Percentiles rank a stretch among this genome's conserved stretches.
Evolutionary conservation across 2,888 invertebrate genomes (phyloP).

Genomic region (Eugnorisma glareosa): DNA sequence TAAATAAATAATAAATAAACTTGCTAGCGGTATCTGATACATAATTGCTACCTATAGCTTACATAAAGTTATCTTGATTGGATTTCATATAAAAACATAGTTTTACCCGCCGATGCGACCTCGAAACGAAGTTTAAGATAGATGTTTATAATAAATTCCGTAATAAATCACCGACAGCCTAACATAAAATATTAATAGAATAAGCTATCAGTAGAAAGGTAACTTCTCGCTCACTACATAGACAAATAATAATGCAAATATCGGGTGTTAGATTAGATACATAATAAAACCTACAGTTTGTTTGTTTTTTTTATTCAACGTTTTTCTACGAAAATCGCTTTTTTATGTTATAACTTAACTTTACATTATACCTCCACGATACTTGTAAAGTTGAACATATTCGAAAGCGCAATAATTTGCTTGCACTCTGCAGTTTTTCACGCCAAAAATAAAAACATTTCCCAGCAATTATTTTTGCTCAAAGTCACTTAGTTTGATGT

Average conservation of each 20-base stretch:
- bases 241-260: slow-evolving; percentile 20
- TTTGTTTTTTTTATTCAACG: too few species aligned
- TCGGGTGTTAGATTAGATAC: background rate
- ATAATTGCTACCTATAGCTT: background rate
- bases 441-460: background rate
- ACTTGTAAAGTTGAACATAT: background rate
- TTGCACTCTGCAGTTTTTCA: background rate
- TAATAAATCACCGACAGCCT: too few species aligned
- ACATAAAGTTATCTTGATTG: background rate
- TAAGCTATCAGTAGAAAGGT: background rate
- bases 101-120: background rate
- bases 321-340: background rate
- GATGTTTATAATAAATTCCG: background rate
- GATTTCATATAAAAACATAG: background rate
- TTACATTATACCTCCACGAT: background rate
- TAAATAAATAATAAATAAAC: background rate
- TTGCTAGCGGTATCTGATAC: background rate
- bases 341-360: background rate
- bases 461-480: background rate
- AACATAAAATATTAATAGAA: background rate
- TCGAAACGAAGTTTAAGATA: background rate
- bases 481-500: background rate
- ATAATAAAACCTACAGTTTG: background rate
- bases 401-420: background rate
- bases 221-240: background rate